Evolutionary conservation across 2,797 vertebrate genomes (phyloP).

Genomic region (Eutrigla gurnardus): DNA sequence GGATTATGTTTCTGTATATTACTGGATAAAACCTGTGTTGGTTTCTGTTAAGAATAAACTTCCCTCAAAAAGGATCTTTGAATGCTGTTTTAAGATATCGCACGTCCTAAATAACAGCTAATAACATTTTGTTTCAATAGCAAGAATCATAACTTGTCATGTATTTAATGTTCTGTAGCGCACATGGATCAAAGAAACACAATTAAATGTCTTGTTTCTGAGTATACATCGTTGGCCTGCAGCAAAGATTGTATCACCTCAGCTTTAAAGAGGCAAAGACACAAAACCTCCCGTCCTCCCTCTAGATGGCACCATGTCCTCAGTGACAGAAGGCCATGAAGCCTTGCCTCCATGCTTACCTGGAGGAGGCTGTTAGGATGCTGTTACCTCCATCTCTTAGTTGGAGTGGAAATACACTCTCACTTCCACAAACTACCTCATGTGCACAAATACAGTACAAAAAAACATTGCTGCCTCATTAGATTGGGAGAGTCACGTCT

Average conservation of each 20-base stretch:
- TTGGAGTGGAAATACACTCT: slow-evolving; percentile 10
- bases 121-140: neutral
- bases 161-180: neutral
- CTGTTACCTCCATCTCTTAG: slow-evolving; percentile 8
- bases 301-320: slow-evolving; percentile 82
- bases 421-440: slow-evolving; percentile 8
- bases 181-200: neutral
- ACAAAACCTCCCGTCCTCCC: slow-evolving; percentile 54
- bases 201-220: neutral
- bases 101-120: neutral
- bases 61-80: slow-evolving; percentile 2
- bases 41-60: slow-evolving; percentile 23
- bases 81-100: neutral
- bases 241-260: neutral
- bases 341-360: neutral
- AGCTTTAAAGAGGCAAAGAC: slow-evolving; percentile 17
- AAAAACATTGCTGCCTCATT: neutral
- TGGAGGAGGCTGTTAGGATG: slow-evolving; percentile 8
- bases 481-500: neutral
- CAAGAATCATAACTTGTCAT: neutral
- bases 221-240: neutral
- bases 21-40: slow-evolving; percentile 3
- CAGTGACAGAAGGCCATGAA: slow-evolving; percentile 60
- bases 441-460: neutral
- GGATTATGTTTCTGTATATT: slow-evolving; percentile 18